Conservation (phyloP, 2,797 vertebrate species). For the Caiman crocodilus region DNA sequence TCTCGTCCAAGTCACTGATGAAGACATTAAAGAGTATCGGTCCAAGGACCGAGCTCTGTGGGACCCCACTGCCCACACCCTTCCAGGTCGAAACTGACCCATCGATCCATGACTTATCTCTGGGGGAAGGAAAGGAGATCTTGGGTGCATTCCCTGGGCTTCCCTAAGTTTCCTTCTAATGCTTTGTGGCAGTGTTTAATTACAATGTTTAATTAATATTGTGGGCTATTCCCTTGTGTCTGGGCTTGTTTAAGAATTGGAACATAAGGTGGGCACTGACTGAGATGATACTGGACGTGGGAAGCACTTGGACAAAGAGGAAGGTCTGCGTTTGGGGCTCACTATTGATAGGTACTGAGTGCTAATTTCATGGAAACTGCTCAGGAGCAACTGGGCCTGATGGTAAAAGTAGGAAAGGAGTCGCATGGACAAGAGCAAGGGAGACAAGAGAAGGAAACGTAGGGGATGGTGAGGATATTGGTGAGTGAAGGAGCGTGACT, state of each 20-base stretch:
- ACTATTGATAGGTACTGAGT: conserved; percentile 1
- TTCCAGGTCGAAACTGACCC: too few species aligned
- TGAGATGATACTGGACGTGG: not conserved
- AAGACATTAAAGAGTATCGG: too few species aligned
- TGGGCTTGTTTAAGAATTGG: too few species aligned
- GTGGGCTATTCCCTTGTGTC: too few species aligned
- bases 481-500: not conserved
- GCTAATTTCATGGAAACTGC: conserved; percentile 25
- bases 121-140: too few species aligned
- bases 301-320: not conserved
- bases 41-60: too few species aligned
- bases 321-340: not conserved
- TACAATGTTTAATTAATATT: not conserved
- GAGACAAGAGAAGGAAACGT: conserved; percentile 35
- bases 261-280: not conserved
- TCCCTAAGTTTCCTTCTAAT: not conserved
- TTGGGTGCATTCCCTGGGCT: not conserved
- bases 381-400: conserved; percentile 46
- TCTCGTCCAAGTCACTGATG: too few species aligned
- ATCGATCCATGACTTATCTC: too few species aligned
- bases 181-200: not conserved
- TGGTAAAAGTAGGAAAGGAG: conserved; percentile 33
- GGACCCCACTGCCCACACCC: too few species aligned
- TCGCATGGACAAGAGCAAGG: conserved; percentile 21
- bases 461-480: not conserved